These are phyloP conservation scores for Chlorospingus flavigularis DNA, from an alignment of 2,797 vertebrate species.

Conservation along the genomic window DNA sequence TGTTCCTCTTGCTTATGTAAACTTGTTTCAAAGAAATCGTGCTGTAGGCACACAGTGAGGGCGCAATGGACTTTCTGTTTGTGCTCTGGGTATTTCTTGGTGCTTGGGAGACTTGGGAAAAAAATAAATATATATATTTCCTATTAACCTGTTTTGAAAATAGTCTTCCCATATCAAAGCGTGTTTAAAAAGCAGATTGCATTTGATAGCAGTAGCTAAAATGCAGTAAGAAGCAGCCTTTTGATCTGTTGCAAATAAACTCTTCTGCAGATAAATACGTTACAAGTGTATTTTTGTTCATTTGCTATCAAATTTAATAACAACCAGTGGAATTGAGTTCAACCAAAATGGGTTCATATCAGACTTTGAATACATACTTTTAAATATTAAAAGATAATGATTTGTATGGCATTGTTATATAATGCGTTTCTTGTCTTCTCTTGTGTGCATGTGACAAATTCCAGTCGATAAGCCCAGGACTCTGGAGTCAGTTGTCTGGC, in stretches of 20 bases:
- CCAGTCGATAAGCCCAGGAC: conserved; percentile 78
- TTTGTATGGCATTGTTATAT: conserved; percentile 72
- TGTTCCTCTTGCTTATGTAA: not conserved
- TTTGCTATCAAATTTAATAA: conserved; percentile 73
- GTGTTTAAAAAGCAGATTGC: conserved; percentile 53
- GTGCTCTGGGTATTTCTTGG: not conserved
- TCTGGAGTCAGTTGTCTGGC: conserved; percentile 84
- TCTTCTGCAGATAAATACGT: conserved; percentile 75
- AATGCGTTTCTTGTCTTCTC: conserved; percentile 78
- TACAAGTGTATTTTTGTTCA: conserved; percentile 75
- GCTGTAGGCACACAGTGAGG: not conserved
- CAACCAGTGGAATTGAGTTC: conserved; percentile 69
- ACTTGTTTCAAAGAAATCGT: not conserved
- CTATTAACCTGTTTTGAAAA: conserved; percentile 63
- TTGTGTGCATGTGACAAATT: conserved; percentile 77
- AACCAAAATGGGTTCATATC: conserved; percentile 67
- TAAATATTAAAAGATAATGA: conserved; percentile 78
- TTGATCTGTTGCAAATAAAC: conserved; percentile 80
- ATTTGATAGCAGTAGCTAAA: conserved; percentile 72
- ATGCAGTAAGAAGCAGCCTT: conserved; percentile 72
- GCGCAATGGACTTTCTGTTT: conserved; percentile 27
- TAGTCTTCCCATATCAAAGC: conserved; percentile 63
- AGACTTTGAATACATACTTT: conserved; percentile 74
- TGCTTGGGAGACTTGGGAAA: not conserved
- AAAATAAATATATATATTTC: not conserved